These are phyloP conservation scores for Centrocercus urophasianus DNA, from an alignment of 2,113 vertebrate genomes.

Conservation along the genomic window DNA sequence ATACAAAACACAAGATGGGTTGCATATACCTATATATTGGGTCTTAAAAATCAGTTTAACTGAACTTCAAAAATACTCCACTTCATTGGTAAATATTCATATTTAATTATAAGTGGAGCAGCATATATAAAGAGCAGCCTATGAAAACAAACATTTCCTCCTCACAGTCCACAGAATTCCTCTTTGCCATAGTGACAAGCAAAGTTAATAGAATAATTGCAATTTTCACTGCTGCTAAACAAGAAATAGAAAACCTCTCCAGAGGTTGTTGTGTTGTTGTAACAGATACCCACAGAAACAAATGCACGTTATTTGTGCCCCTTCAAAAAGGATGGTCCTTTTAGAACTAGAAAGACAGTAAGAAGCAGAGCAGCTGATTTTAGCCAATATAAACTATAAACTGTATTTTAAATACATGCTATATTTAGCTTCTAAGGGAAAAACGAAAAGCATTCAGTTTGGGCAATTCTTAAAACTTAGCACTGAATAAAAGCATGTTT, in stretches of 20 bases:
- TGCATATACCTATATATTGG: not conserved
- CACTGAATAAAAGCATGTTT: not conserved
- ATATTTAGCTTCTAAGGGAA: not conserved
- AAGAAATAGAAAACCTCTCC: constrained; percentile 61
- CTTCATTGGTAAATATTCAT: constrained; percentile 36
- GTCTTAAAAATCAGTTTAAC: constrained; percentile 6
- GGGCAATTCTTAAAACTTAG: not conserved
- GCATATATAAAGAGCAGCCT: constrained; percentile 37
- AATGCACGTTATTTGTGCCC: constrained; percentile 44
- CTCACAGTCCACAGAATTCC: constrained; percentile 31
- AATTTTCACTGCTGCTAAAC: constrained; percentile 58
- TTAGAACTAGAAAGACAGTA: not conserved
- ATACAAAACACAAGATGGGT: constrained; percentile 12
- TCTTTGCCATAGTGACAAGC: constrained; percentile 27
- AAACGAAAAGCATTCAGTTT: not conserved
- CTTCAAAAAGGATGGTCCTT: constrained; percentile 9
- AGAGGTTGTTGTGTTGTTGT: constrained; percentile 20
- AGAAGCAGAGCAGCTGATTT: constrained; percentile 19
- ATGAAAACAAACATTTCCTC: constrained; percentile 34
- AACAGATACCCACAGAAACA: constrained; percentile 56
- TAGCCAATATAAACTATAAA: not conserved
- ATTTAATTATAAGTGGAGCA: constrained; percentile 41
- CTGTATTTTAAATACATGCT: not conserved
- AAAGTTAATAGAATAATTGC: constrained; percentile 50
- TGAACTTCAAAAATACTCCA: not conserved